Conservation (phyloP, 2,113 vertebrate genomes). For the Dromiciops gliroides region DNA sequence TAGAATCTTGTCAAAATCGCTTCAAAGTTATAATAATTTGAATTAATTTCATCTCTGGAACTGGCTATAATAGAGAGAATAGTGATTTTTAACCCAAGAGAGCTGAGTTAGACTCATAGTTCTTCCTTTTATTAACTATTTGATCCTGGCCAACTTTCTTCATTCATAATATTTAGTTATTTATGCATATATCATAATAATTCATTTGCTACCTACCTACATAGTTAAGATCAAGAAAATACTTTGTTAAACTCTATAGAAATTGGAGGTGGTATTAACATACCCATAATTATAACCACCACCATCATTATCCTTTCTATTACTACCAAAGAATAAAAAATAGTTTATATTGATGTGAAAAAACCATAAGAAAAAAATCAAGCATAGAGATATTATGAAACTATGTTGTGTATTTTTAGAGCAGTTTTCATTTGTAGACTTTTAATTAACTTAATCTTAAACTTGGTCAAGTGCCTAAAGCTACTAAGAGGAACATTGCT, state of each 20-base stretch:
- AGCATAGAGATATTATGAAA: slow-evolving; percentile 60
- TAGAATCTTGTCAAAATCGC: neutral
- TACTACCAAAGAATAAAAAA: slow-evolving; percentile 36
- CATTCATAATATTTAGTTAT: neutral
- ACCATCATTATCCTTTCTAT: neutral
- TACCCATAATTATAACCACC: neutral
- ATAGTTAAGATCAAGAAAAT: neutral
- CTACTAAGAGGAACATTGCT: slow-evolving; percentile 35
- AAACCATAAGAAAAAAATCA: slow-evolving; percentile 13
- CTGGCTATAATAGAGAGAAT: neutral
- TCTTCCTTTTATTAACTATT: neutral
- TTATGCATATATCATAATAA: neutral
- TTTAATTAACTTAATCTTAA: slow-evolving; percentile 68
- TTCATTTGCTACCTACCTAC: neutral
- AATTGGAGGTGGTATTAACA: neutral
- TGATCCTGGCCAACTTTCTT: neutral
- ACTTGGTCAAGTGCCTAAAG: slow-evolving; percentile 33
- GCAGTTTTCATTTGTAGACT: slow-evolving; percentile 62
- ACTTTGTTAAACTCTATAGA: neutral
- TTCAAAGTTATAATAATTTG: neutral
- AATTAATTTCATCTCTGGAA: neutral
- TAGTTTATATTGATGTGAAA: slow-evolving; percentile 42
- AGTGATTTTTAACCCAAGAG: neutral
- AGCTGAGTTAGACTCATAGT: neutral
- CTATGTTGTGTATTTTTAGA: neutral